Evolutionary conservation across 2,797 vertebrate genomes (phyloP).

Genomic region (Amblyraja radiata): DNA sequence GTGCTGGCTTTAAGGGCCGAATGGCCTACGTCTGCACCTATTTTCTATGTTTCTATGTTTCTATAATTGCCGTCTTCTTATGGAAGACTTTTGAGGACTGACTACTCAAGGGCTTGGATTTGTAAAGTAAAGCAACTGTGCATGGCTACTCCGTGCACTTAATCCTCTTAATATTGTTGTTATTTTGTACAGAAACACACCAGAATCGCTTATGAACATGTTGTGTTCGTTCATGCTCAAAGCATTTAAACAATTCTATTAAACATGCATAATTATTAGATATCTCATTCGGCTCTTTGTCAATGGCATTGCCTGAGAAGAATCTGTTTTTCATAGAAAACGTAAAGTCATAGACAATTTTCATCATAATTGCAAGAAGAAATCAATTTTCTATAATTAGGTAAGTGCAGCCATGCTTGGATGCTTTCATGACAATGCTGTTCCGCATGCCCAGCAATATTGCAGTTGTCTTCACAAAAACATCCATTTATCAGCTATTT

Average conservation of each 20-base stretch:
- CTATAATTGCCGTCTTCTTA: not conserved
- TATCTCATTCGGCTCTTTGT: not conserved
- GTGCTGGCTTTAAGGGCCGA: too few relatives aligned
- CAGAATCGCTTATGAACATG: not conserved
- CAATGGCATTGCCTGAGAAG: not conserved
- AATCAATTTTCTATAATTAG: constrained; percentile 4
- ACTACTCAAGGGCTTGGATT: not conserved
- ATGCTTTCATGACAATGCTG: too few relatives aligned
- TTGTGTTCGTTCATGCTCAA: not conserved
- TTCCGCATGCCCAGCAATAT: too few relatives aligned
- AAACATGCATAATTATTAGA: constrained; percentile 1
- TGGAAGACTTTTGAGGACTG: not conserved
- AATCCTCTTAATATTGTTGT: constrained; percentile 1
- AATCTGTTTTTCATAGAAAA: not conserved
- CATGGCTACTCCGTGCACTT: not conserved
- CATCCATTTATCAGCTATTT: too few relatives aligned
- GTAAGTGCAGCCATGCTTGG: not conserved
- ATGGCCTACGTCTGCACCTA: too few relatives aligned
- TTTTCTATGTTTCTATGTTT: too few relatives aligned
- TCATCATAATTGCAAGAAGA: not conserved
- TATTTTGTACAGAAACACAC: not conserved
- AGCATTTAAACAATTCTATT: not conserved
- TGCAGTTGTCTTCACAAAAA: too few relatives aligned
- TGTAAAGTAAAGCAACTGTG: not conserved
- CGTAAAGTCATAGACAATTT: not conserved